Conservation (phyloP, 2,113 vertebrate species). For the Zosterops hypoxanthus region DNA sequence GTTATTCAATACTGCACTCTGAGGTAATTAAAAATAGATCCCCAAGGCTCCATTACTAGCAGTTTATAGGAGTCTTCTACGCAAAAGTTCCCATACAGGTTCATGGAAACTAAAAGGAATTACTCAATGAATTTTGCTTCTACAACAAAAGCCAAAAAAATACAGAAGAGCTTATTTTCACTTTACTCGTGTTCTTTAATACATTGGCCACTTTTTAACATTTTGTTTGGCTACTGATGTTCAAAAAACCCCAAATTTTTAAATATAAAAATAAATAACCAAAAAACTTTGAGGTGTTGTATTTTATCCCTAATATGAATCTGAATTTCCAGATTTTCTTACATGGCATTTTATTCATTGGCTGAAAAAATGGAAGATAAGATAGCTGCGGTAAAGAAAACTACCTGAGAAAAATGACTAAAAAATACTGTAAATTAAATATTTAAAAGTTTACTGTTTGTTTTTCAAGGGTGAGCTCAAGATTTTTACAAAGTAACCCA, state of each 20-base stretch:
- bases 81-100: neutral
- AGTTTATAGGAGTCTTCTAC: neutral
- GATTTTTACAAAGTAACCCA: neutral
- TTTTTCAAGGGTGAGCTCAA: neutral
- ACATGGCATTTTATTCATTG: neutral
- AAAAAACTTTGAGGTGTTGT: neutral
- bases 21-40: slow-evolving; percentile 49
- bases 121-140: neutral
- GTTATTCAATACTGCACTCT: slow-evolving; percentile 23
- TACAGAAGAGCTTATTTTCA: neutral
- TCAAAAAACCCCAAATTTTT: neutral
- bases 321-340: neutral
- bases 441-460: neutral
- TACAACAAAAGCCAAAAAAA: neutral
- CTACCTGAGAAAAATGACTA: neutral
- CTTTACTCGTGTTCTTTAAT: neutral
- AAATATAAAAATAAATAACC: neutral
- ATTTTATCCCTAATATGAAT: neutral
- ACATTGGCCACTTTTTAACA: neutral
- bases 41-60: neutral
- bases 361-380: neutral
- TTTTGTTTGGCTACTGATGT: neutral
- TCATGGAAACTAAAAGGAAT: neutral
- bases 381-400: neutral
- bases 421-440: neutral